phyloP scores from a whole-genome alignment of 2,888 invertebrate genomes.

The Heteromyza rotundicornis region DNA sequence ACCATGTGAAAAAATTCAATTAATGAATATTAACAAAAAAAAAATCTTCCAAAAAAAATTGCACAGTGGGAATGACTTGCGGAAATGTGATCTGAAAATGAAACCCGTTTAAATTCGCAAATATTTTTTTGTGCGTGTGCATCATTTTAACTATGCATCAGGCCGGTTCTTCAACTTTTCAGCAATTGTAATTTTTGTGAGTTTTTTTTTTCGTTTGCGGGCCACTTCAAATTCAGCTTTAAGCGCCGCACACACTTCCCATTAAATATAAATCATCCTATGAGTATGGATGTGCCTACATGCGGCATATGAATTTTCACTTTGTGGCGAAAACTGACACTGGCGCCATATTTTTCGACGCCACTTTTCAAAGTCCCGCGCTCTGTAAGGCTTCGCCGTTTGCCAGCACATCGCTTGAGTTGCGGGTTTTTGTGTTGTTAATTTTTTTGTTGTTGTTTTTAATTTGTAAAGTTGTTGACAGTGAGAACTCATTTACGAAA shows the following conservation, averaged over 20 bases:
- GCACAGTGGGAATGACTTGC: too few species aligned
- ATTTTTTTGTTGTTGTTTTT: background rate
- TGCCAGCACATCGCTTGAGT: too few species aligned
- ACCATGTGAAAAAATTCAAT: background rate
- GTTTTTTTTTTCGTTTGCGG: background rate
- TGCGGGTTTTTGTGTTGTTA: too few species aligned
- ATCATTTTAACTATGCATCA: background rate
- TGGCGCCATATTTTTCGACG: conserved; percentile 31
- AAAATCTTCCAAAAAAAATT: too few species aligned
- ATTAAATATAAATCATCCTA: background rate
- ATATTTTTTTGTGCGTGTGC: too few species aligned
- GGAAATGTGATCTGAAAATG: too few species aligned
- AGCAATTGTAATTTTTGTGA: background rate
- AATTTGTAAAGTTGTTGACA: conserved; percentile 40
- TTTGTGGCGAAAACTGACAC: conserved; percentile 55
- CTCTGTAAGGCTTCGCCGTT: too few species aligned
- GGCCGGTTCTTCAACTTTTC: background rate
- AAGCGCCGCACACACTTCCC: background rate
- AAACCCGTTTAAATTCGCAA: too few species aligned
- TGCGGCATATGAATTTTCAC: conserved; percentile 46
- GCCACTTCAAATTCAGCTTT: background rate
- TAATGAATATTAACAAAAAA: too few species aligned
- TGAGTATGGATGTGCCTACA: background rate
- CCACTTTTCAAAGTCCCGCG: background rate
- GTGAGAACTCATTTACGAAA: conserved; percentile 58